Evolutionary conservation across 92 coral and sea anemone species (phyloP).

Genomic region (Metridium senile): DNA sequence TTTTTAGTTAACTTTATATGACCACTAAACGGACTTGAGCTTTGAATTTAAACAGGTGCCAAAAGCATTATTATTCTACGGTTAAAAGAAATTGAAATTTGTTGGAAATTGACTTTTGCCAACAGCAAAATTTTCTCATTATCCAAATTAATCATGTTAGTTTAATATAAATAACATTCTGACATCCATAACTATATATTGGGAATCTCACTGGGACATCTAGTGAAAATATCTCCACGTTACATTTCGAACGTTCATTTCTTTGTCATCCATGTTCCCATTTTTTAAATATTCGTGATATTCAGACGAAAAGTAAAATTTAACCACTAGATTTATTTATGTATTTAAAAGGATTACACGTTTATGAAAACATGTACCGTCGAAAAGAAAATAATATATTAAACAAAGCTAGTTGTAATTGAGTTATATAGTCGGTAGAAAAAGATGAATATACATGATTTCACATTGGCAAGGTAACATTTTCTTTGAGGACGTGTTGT

Average conservation of each 20-base stretch:
- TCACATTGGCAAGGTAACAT: too few species aligned
- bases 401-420: not conserved
- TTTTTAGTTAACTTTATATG: conserved; percentile 18
- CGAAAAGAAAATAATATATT: not conserved
- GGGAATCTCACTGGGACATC: not conserved
- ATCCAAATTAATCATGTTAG: not conserved
- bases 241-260: too few species aligned
- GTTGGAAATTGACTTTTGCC: conserved; percentile 11
- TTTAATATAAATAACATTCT: not conserved
- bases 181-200: not conserved
- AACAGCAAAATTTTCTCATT: conserved; percentile 6
- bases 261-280: not conserved
- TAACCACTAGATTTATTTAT: not conserved
- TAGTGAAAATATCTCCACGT: not conserved
- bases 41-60: conserved; percentile 32
- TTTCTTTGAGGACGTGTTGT: too few species aligned
- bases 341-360: not conserved
- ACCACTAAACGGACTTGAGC: conserved; percentile 5
- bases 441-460: too few species aligned
- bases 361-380: not conserved
- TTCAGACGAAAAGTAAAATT: not conserved
- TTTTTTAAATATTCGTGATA: not conserved
- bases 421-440: too few species aligned
- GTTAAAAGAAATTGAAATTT: conserved; percentile 9
- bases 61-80: not conserved